Evolutionary conservation across 2,797 vertebrate species (phyloP).

Genomic region (Microchirus variegatus): DNA sequence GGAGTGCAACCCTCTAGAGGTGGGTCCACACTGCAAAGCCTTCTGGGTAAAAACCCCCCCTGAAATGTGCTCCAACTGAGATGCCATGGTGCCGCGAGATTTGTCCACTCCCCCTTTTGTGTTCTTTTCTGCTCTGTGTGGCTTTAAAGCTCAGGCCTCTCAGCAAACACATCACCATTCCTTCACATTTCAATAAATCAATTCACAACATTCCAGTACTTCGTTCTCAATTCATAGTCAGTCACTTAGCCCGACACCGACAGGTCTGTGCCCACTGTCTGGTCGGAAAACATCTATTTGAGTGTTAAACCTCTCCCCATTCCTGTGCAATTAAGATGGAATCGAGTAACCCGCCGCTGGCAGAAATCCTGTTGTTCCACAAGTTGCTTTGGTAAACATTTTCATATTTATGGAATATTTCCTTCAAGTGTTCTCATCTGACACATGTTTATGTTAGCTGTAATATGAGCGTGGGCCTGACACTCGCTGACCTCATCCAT

Average conservation of each 20-base stretch:
- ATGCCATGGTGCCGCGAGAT: conserved; percentile 65
- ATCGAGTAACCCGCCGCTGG: conserved; percentile 22
- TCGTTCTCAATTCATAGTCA: conserved; percentile 31
- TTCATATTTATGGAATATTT: conserved; percentile 71
- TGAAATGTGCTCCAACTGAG: conserved; percentile 72
- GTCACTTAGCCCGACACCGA: conserved; percentile 33
- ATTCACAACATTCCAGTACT: conserved; percentile 45
- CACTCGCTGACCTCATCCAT: conserved; percentile 29
- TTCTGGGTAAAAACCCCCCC: conserved; percentile 62
- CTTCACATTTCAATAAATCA: conserved; percentile 66
- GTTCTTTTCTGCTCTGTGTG: conserved; percentile 62
- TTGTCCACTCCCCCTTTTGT: conserved; percentile 62
- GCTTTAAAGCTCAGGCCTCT: conserved; percentile 32
- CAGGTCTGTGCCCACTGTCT: not conserved
- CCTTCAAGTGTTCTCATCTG: conserved; percentile 62
- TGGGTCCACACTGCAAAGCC: conserved; percentile 64
- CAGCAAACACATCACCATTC: conserved; percentile 37
- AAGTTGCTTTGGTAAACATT: conserved; percentile 40
- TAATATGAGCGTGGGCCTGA: conserved; percentile 57
- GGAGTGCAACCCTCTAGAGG: conserved; percentile 64
- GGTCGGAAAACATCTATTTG: conserved; percentile 47
- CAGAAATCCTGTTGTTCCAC: conserved; percentile 28
- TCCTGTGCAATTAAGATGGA: conserved; percentile 39
- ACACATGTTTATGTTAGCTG: conserved; percentile 59
- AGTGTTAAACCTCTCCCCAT: conserved; percentile 33